Evolutionary conservation across 1,140 invertebrate species (phyloP).

Genomic region (Luehdorfia chinensis): DNA sequence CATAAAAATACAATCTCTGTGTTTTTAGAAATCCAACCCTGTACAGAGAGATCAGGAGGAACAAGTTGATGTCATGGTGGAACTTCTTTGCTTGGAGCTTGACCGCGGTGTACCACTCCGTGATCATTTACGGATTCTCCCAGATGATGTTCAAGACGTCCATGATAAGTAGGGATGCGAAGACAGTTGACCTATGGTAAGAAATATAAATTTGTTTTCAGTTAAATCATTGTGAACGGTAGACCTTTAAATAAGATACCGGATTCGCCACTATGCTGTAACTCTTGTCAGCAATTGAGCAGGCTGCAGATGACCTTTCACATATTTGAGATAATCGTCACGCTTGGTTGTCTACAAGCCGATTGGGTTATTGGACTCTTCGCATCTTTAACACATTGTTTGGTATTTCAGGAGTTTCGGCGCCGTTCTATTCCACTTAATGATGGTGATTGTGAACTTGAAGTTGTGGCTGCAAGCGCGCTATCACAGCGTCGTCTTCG

Average conservation of each 20-base stretch:
- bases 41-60: slow-evolving; percentile 82
- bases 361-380: too few species aligned
- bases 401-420: slow-evolving; percentile 74
- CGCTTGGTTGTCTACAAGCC: too few species aligned
- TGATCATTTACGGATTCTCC: slow-evolving; percentile 72
- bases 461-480: slow-evolving; percentile 82
- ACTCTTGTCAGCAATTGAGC: too few species aligned
- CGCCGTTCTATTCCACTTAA: slow-evolving; percentile 71
- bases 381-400: too few species aligned
- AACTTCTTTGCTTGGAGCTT: slow-evolving; percentile 83
- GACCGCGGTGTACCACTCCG: slow-evolving; percentile 77
- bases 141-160: slow-evolving; percentile 53
- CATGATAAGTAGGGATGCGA: slow-evolving; percentile 66
- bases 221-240: not conserved
- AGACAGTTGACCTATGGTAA: slow-evolving; percentile 66
- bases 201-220: slow-evolving; percentile 1
- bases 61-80: slow-evolving; percentile 81
- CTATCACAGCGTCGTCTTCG: slow-evolving; percentile 81
- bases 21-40: slow-evolving; percentile 82
- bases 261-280: too few species aligned
- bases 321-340: too few species aligned
- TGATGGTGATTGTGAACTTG: slow-evolving; percentile 73
- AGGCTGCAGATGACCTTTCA: too few species aligned
- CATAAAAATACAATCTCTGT: too few species aligned
- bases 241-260: too few species aligned